Percentiles rank a stretch among this genome's conserved stretches.
Conservation (phyloP, 2,797 vertebrate genomes). For the Betta splendens region DNA sequence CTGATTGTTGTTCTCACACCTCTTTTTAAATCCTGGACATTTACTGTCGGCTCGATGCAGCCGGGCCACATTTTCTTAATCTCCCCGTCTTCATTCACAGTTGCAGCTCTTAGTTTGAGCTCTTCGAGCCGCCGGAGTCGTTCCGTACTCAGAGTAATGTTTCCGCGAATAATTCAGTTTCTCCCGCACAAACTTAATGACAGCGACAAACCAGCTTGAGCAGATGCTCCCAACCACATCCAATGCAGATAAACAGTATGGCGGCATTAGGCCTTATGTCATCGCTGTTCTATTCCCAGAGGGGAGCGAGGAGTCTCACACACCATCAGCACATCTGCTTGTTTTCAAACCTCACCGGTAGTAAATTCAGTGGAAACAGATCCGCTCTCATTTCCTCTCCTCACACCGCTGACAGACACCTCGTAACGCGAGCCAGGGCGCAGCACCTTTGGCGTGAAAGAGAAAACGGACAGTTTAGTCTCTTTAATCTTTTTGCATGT, state of each 20-base stretch:
- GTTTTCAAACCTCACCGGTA: constrained; percentile 87
- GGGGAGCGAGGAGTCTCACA: constrained; percentile 30
- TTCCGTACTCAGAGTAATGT: constrained; percentile 9
- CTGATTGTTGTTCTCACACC: background rate
- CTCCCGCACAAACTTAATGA: constrained; percentile 12
- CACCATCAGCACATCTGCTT: constrained; percentile 56
- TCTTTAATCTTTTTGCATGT: constrained; percentile 29
- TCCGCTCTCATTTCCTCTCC: constrained; percentile 88
- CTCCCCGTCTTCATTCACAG: background rate
- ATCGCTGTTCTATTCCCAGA: constrained; percentile 35
- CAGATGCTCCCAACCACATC: constrained; percentile 33
- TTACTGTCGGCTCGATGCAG: background rate
- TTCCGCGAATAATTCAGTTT: constrained; percentile 18
- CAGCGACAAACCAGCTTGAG: constrained; percentile 22
- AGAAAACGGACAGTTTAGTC: constrained; percentile 8
- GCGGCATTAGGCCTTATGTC: constrained; percentile 38
- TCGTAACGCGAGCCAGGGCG: constrained; percentile 89
- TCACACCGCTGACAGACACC: constrained; percentile 87
- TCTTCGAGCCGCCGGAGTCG: background rate
- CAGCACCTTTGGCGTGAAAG: constrained; percentile 83
- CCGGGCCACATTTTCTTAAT: background rate
- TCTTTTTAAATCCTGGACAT: background rate
- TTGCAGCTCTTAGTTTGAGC: background rate
- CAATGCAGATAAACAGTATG: constrained; percentile 32
- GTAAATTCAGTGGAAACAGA: constrained; percentile 87